A percentile compares a stretch with the other conserved stretches of the same genome.
Conservation (phyloP, 2,797 vertebrate genomes). For the Oreochromis grahami region DNA sequence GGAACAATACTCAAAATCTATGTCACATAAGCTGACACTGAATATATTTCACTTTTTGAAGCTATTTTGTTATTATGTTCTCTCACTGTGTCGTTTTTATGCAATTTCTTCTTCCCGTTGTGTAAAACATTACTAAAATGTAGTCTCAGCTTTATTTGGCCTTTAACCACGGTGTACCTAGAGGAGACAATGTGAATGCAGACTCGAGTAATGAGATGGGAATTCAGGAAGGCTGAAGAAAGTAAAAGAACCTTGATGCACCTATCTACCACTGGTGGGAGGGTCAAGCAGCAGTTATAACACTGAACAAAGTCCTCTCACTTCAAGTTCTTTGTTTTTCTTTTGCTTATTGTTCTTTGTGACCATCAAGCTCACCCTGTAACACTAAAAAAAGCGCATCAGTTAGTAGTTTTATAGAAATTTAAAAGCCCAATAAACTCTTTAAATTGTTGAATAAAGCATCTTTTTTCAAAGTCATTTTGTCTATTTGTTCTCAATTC, state of each 20-base stretch:
- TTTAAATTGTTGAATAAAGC: background rate
- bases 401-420: background rate
- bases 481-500: background rate
- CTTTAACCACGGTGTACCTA: background rate
- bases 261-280: background rate
- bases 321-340: background rate
- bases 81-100: background rate
- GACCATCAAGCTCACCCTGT: background rate
- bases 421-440: background rate
- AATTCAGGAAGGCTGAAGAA: background rate
- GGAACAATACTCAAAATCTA: background rate
- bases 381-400: background rate
- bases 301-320: background rate
- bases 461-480: background rate
- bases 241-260: background rate
- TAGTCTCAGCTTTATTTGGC: background rate
- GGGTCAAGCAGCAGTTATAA: background rate
- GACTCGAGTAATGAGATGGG: background rate
- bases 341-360: background rate
- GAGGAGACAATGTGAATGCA: background rate
- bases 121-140: background rate
- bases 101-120: background rate
- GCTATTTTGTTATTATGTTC: background rate
- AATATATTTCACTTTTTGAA: background rate
- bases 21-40: background rate